Evolutionary conservation across 2,888 invertebrate species (phyloP), one percentile per base, ranked within the genome.

Genomic region (Calameuta idolon): DNA sequence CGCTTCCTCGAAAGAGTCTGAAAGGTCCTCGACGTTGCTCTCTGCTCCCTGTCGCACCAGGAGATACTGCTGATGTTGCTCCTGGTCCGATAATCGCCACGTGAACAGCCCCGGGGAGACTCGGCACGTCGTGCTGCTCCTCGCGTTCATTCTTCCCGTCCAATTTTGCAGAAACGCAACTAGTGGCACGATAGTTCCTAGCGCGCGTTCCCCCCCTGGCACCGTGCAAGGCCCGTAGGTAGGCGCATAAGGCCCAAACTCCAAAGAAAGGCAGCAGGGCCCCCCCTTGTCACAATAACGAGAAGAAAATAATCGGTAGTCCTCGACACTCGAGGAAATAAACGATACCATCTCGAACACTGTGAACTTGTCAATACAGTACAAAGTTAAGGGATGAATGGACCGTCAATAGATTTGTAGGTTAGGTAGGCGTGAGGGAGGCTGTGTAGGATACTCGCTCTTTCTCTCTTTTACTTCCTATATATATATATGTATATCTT

Each of bases 151-250:
- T 86, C 82, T 86, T 76, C 77, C 78, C 74, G 82, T 83, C 85
- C 86, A 84, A 86, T 85, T 84, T 90, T 89, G 87, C 88, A 90
- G 89, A 90, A 89, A 88, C 86, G 86, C 33, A 69, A 33, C 69
- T 40, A 40, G 40, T 40, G 40, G 40, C 40, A 15, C 4, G 40
- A 15, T 40, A 40, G 15, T 40, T 15, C 4, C 15, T 12, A 35
- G 35, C 35, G 35, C 35, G 40, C 5, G 5, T 40, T 40, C 40
- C 15, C 33, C 33, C 35, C 35, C 15, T 40, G 40, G 15, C 40
- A 40, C 15, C 15, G 40, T 5, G 40, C 1, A 2, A 40, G 15
- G 40, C 4, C 33, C 2, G 40, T 40, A 40, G 40, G 40, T 40
- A 40, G 40, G 40, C 15, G n/a, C n/a, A n/a, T n/a, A 15, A 15